phyloP scores from a whole-genome alignment of 2,113 vertebrate species.

The Malurus elegans region DNA sequence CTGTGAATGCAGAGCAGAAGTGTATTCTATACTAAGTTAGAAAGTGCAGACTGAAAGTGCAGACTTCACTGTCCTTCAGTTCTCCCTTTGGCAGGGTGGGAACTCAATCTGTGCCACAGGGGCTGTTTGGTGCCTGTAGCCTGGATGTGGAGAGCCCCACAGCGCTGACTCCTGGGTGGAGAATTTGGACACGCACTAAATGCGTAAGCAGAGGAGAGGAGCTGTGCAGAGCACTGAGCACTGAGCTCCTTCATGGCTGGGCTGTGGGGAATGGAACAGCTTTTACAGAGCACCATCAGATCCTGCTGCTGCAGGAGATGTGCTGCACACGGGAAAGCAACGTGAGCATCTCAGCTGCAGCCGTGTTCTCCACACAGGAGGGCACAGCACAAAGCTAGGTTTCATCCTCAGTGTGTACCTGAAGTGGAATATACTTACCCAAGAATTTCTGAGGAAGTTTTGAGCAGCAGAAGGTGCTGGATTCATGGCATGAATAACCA shows the following conservation, averaged over 20 bases:
- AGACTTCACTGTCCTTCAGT: neutral
- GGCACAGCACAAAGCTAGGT: neutral
- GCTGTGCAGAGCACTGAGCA: neutral
- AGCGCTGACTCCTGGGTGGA: neutral
- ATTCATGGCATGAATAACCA: neutral
- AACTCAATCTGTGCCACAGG: neutral
- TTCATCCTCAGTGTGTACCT: neutral
- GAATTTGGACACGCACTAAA: neutral
- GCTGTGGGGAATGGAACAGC: neutral
- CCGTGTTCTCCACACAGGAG: neutral
- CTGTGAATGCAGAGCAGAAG: neutral
- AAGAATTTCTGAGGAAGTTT: neutral
- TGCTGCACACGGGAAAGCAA: neutral
- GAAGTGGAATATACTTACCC: neutral
- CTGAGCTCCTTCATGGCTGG: neutral
- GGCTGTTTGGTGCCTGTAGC: neutral
- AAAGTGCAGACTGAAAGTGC: neutral
- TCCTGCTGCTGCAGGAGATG: neutral
- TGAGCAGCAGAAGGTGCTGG: neutral
- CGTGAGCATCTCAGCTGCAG: accelerated
- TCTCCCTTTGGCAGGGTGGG: neutral
- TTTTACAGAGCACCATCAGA: neutral
- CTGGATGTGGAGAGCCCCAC: neutral
- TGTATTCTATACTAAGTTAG: accelerated
- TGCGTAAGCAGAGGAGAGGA: neutral